Evolutionary conservation across 1,140 invertebrate genomes (phyloP).

Genomic region (Chironomus striatipennis): DNA sequence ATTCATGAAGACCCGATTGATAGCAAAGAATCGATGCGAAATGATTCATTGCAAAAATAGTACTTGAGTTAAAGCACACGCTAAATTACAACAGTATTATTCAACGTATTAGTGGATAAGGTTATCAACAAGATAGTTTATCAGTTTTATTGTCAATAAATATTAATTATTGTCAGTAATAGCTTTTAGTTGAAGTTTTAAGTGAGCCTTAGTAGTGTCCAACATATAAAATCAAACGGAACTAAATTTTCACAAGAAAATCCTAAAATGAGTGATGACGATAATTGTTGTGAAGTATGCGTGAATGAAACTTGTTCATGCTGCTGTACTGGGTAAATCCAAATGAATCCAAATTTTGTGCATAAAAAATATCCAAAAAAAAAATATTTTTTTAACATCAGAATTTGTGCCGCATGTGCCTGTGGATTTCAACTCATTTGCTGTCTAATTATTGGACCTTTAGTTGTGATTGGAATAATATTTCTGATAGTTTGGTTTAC

Average conservation of each 20-base stretch:
- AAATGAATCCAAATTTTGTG: background rate
- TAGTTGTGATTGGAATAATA: background rate
- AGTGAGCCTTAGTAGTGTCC: background rate
- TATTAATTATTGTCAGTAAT: background rate
- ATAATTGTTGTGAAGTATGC: background rate
- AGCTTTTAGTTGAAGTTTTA: background rate
- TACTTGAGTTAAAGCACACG: too few species aligned
- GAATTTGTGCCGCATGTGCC: background rate
- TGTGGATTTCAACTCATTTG: background rate
- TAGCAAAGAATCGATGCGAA: too few species aligned
- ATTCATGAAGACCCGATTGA: too few species aligned
- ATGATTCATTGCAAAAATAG: too few species aligned
- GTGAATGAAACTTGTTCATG: background rate
- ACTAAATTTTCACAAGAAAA: background rate
- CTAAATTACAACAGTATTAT: too few species aligned
- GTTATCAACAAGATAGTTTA: too few species aligned
- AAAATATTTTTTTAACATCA: background rate
- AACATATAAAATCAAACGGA: background rate
- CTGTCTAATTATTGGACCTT: background rate
- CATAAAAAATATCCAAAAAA: background rate
- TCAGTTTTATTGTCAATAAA: too few species aligned
- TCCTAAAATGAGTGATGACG: background rate
- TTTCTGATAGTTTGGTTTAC: background rate
- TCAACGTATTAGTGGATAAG: too few species aligned
- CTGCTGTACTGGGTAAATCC: background rate